Evolutionary conservation across 1,140 invertebrate species (phyloP), one percentile per base, ranked within the genome.

Genomic region (Philopotamus ludificatus): DNA sequence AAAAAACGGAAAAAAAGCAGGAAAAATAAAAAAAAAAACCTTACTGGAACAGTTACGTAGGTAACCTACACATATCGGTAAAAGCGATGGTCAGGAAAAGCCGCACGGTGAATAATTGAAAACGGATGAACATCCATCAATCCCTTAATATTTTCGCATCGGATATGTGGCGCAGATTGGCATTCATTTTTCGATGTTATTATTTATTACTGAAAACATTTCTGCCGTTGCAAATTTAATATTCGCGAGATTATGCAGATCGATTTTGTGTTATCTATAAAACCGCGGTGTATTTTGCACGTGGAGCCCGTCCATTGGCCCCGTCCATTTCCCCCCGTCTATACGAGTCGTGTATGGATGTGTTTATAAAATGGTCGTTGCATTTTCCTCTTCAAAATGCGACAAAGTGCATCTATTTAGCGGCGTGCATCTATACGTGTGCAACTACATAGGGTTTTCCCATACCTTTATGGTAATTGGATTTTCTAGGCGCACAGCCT

Each of bases 301-400:
- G 28, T 34, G 28, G 12, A 12, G 28, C 28, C 28, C 12, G 28
- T 34, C 12, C 12, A 34, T 34, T 12, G 28, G 12, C 4, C 12
- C 4, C 28, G 28, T 12, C 12, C 28, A 34, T 12, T 7, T 34
- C 28, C 4, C 28, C 28, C 28, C 12, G 4, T 34, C 4, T 12
- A 34, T 34, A 34, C 12, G 28, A 12, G 28, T 12, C 12, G 28
- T 4, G 28, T 34, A 34, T 34, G 44, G 8, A 4, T 47, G 44
- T 20, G 15, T 47, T 15, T 15, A 47, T 47, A 47, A 47, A 15
- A 47, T 16, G 15, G 18, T 7, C 44, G 15, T 47, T 47, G 44
- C 4, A 47, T 47, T 47, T 16, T 47, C 8, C 44, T 47, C 44
- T 47, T 47, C 44, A 12, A 47, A 47, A 47, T 47, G 44, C 15